A percentile compares a stretch with the other conserved stretches of the same genome.
These are phyloP conservation scores for Teleogryllus oceanicus DNA, from an alignment of 2,888 invertebrate species.

Conservation along the genomic window DNA sequence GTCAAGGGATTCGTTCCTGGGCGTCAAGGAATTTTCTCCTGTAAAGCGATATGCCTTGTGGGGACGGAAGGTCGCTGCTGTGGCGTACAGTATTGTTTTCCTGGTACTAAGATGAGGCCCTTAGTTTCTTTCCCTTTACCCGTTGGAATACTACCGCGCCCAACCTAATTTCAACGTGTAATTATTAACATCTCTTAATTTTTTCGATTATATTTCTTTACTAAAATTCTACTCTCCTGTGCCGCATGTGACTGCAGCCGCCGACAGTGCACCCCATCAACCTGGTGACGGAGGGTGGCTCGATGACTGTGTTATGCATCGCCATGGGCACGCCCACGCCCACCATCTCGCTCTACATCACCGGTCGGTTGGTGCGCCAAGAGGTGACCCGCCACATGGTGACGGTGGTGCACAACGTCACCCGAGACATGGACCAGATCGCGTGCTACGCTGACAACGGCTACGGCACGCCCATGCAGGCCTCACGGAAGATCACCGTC, in stretches of 20 bases:
- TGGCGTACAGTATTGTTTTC: too few species aligned
- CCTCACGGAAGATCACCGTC: slow-evolving; percentile 73
- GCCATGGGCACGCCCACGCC: slow-evolving; percentile 84
- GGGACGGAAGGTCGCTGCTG: too few species aligned
- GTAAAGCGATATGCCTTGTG: too few species aligned
- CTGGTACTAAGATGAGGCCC: too few species aligned
- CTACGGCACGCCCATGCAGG: slow-evolving; percentile 82
- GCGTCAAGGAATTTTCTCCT: too few species aligned
- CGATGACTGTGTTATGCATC: slow-evolving; percentile 80
- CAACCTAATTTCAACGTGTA: too few species aligned
- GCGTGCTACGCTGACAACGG: slow-evolving; percentile 87
- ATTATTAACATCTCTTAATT: too few species aligned
- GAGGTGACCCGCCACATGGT: slow-evolving; percentile 78
- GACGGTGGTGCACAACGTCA: slow-evolving; percentile 77
- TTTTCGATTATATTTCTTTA: too few species aligned
- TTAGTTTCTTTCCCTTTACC: too few species aligned
- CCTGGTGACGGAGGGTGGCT: slow-evolving; percentile 76
- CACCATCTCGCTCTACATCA: slow-evolving; percentile 76
- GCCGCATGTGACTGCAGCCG: slow-evolving; percentile 53
- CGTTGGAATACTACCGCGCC: too few species aligned
- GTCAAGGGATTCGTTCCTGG: too few species aligned
- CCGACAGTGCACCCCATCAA: slow-evolving; percentile 81
- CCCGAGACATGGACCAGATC: slow-evolving; percentile 78
- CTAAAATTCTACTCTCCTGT: slow-evolving; percentile 22
- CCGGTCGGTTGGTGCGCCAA: slow-evolving; percentile 73